phyloP scores from a whole-genome alignment of 2,888 invertebrate genomes.

The Cataglyphis altisquamis region DNA sequence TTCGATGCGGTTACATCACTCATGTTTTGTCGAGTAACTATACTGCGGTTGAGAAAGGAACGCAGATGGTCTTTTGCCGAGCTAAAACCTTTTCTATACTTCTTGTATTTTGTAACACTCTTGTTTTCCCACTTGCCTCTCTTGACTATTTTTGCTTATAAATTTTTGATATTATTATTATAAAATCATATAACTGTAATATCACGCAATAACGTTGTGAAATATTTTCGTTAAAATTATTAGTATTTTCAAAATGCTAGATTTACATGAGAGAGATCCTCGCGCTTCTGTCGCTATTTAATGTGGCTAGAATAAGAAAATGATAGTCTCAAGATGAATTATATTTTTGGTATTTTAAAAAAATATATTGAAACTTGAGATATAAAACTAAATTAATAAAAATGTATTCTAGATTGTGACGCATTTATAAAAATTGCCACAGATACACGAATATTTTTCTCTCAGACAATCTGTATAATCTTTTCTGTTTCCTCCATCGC shows the following conservation, averaged over 20 bases:
- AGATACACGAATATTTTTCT: neutral
- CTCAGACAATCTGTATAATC: neutral
- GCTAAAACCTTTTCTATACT: neutral
- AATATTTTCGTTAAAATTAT: neutral
- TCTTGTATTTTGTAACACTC: neutral
- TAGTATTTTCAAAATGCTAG: neutral
- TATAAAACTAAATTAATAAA: neutral
- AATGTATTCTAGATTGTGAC: neutral
- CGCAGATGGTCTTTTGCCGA: neutral
- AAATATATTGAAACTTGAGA: neutral
- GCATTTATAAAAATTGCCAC: neutral
- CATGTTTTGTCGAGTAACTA: neutral
- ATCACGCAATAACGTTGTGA: neutral
- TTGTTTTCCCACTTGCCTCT: neutral
- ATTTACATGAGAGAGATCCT: neutral
- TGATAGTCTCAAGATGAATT: neutral
- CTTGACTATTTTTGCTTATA: neutral
- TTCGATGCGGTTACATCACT: neutral
- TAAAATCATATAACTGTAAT: neutral
- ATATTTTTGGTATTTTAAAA: neutral
- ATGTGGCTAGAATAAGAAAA: neutral
- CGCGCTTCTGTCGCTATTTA: neutral
- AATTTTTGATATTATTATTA: neutral
- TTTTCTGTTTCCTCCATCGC: neutral
- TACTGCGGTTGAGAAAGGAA: neutral